These are phyloP conservation scores for Chorisops tibialis DNA, from an alignment of 2,888 invertebrate genomes.

Conservation along the genomic window DNA sequence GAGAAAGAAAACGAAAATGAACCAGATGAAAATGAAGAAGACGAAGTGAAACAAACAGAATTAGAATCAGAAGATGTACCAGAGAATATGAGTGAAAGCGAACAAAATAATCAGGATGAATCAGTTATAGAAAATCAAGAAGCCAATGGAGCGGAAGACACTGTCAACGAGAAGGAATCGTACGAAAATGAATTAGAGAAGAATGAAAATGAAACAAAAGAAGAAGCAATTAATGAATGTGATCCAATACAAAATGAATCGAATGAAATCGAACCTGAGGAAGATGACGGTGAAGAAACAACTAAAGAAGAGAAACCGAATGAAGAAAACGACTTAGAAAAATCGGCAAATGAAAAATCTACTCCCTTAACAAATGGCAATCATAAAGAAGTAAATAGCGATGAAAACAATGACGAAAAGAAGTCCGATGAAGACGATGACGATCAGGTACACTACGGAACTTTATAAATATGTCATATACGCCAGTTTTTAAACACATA, in stretches of 20 bases:
- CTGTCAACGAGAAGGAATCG: neutral
- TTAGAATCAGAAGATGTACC: neutral
- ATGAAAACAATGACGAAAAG: slow-evolving; percentile 35
- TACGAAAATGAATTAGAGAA: neutral
- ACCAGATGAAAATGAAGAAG: neutral
- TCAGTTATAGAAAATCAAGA: slow-evolving; percentile 33
- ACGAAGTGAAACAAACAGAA: slow-evolving; percentile 2
- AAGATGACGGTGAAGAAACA: slow-evolving; percentile 30
- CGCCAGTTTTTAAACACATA: too few relatives aligned
- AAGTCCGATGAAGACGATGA: slow-evolving; percentile 42
- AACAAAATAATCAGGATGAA: slow-evolving; percentile 33
- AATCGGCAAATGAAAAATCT: slow-evolving; percentile 12
- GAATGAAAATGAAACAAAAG: neutral
- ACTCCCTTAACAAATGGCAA: too few relatives aligned
- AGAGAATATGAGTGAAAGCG: slow-evolving; percentile 30
- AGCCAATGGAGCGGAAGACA: slow-evolving; percentile 36
- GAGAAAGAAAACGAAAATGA: slow-evolving; percentile 10
- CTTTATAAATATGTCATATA: slow-evolving; percentile 42
- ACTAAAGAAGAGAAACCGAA: slow-evolving; percentile 31
- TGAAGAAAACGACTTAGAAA: slow-evolving; percentile 6
- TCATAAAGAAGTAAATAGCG: too few relatives aligned
- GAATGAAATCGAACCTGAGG: slow-evolving; percentile 21
- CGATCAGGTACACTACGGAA: slow-evolving; percentile 53
- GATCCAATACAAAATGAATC: slow-evolving; percentile 14
- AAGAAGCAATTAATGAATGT: neutral